Evolutionary conservation across 2,888 invertebrate species (phyloP), one percentile per base, ranked within the genome.

Genomic region (Thymelicus sylvestris): DNA sequence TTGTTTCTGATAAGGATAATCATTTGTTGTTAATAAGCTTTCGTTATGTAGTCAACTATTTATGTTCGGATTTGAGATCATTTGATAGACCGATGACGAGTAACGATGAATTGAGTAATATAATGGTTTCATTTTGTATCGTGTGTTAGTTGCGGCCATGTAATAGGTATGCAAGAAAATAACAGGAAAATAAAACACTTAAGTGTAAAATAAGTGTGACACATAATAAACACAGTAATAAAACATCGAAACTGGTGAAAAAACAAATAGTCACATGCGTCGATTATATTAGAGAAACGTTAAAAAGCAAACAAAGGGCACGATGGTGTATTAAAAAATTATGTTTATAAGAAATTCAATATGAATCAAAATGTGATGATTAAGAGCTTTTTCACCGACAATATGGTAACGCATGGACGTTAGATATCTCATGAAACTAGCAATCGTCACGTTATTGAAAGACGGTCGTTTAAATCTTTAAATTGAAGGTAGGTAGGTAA

Each of bases 381-480:
- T 41, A 38, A 38, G 19, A 77, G 84, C 84, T 84, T 86, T 78
- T 75, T 85, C 86, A 88, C 86, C 87, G 90, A 90, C 90, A 91
- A 91, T 90, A 91, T 83, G 82, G 80, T 75, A 74, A 76, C 68
- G 19, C 57, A 55, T 31, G 7, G 7, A 59, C 13, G 10, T 31
- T n/a, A n/a, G n/a, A n/a, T n/a, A 3, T 59, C 7, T 24, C 2
- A 13, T 48, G 3, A 41, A 41, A 57, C 12, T 12, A 39, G 0
- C n/a, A 6, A 19, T 52, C 2, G 44, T 12, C 12, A 8, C 8
- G 12, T 1, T 10, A 44, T 4, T 44, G 12, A 2, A 50, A 50
- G 48, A 48, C 6, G 50, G 7, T 2, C 8, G 10, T 12, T 44
- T 44, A 4, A 44, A 8, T 3, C 10, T 44, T 44, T 52, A 19